Conservation (phyloP, 2,888 invertebrate genomes). For the Melinaea marsaeus region DNA sequence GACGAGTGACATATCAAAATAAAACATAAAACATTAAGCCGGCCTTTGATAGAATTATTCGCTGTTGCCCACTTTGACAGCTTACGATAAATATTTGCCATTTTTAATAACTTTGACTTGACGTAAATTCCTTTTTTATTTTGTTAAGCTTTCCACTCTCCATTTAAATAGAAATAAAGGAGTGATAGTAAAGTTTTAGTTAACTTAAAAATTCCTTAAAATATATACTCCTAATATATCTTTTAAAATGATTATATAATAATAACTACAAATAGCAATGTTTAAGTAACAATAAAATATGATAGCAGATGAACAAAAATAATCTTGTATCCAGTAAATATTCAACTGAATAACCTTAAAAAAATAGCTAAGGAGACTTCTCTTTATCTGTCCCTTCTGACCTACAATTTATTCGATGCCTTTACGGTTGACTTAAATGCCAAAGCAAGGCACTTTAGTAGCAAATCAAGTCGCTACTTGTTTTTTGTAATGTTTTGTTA, state of each 20-base stretch:
- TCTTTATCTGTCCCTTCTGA: conserved; percentile 76
- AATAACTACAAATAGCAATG: too few relatives aligned
- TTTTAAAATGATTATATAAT: too few relatives aligned
- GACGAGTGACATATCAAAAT: conserved; percentile 28
- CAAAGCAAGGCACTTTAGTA: conserved; percentile 64
- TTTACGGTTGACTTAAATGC: conserved; percentile 75
- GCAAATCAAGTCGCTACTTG: conserved; percentile 62
- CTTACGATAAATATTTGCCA: conserved; percentile 19
- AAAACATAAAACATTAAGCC: conserved; percentile 25
- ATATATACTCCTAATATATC: too few relatives aligned
- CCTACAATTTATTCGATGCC: conserved; percentile 75
- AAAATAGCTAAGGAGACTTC: conserved; percentile 59
- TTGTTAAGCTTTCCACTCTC: conserved; percentile 1
- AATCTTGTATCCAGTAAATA: conserved; percentile 45
- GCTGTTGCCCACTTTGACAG: conserved; percentile 24
- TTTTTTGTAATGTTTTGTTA: conserved; percentile 25
- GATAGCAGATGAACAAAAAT: conserved; percentile 27
- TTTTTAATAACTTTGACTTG: conserved; percentile 15
- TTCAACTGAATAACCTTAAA: conserved; percentile 62
- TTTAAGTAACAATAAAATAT: background rate
- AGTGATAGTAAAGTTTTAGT: too few relatives aligned
- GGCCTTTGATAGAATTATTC: conserved; percentile 24
- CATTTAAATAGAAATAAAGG: too few relatives aligned
- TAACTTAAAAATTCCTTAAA: too few relatives aligned
- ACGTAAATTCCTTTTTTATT: background rate